A percentile compares a stretch with the other conserved stretches of the same genome.
These are phyloP conservation scores for Spizaetus ornatus DNA, from an alignment of 2,113 vertebrate species.

Conservation along the genomic window DNA sequence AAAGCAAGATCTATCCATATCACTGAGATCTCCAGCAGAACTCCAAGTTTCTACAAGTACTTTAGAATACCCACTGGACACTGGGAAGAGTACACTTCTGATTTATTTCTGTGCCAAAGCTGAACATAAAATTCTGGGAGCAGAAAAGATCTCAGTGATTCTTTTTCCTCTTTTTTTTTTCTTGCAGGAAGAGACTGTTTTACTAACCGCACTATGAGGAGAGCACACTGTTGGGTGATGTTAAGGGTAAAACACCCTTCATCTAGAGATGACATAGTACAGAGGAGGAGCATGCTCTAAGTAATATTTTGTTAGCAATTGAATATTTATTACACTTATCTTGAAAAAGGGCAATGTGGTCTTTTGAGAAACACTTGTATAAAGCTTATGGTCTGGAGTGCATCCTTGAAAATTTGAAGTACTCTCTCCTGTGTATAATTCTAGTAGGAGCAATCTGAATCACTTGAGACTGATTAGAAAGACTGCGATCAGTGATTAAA, in stretches of 20 bases:
- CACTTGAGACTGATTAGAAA: not conserved
- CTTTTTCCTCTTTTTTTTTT: not conserved
- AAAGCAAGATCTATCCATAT: not conserved
- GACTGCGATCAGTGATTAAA: not conserved
- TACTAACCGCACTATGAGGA: rapidly evolving
- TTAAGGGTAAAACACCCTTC: not conserved
- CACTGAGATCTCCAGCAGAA: not conserved
- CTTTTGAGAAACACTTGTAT: not conserved
- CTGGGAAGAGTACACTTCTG: not conserved
- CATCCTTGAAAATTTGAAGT: not conserved
- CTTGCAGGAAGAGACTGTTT: not conserved
- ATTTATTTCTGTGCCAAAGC: not conserved
- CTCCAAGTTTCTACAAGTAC: not conserved
- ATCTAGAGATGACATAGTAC: not conserved
- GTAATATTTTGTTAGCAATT: not conserved
- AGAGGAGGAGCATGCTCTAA: not conserved
- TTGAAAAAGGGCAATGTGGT: not conserved
- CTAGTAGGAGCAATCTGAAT: not conserved
- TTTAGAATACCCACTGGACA: not conserved
- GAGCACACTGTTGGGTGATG: rapidly evolving
- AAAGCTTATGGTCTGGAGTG: not conserved
- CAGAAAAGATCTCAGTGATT: not conserved
- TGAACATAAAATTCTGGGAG: not conserved
- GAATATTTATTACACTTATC: not conserved
- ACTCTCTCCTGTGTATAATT: not conserved